Evolutionary conservation across 2,888 invertebrate genomes (phyloP), one percentile per base, ranked within the genome.

Genomic region (Torymus tubicola): DNA sequence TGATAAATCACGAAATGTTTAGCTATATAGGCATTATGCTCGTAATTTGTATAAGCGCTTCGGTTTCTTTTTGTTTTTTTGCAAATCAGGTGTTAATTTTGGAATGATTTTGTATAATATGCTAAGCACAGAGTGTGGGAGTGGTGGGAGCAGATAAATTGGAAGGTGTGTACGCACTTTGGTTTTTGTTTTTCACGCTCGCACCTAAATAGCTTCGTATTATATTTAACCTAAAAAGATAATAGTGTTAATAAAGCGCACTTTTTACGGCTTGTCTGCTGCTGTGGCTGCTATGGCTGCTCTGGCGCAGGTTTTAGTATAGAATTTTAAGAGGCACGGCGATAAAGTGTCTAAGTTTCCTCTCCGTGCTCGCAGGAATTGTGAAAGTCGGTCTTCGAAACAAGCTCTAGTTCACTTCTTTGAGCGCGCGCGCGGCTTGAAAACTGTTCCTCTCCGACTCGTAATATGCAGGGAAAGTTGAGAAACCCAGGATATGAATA

Each of bases 141-240:
- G 42, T 5, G 10, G 8, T 5, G 42, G 42, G 42, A 8, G 5
- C 11, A 78, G n/a, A 55, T 12, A 55, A 52, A 74, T 73, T 74
- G 13, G 18, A 64, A 53, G 68, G 57, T n/a, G 69, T 42, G 65
- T 42, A 16, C 60, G 42, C 31, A 16, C 16, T 68, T 55, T 61
- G 31, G 24, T 69, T 31, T 61, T 18, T 55, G 21, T 21, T 64
- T n/a, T 74, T 55, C 42, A 50, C 55, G 42, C 74, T 2, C 60
- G 57, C 21, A 21, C 64, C 53, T 65, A 70, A 80, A 64, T 52
- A 52, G 68, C 73, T 69, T 69, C 60, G 21, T 68, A 73, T 77
- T 69, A 73, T 73, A 77, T 81, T 81, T 81, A 81, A 78, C 78
- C 78, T 78, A 68, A 76, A 82, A 82, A 82, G 79, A 73, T 82